Conservation (phyloP, 2,888 invertebrate species). For the Miltochrista miniata region DNA sequence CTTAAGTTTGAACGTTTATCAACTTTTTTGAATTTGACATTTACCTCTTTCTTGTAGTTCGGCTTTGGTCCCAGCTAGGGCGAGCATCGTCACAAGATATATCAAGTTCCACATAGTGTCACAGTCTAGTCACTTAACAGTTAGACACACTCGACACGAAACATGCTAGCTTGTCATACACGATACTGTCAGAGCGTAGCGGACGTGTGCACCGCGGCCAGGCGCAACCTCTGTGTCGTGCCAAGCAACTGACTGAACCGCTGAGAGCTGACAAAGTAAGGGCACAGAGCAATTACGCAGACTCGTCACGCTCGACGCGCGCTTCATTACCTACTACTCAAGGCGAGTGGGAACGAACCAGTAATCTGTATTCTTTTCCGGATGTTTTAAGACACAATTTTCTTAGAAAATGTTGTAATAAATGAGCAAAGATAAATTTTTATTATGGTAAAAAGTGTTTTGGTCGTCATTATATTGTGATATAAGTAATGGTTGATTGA, state of each 20-base stretch:
- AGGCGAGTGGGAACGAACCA: background rate
- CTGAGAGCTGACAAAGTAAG: constrained; percentile 4
- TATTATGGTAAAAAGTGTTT: background rate
- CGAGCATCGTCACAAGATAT: constrained; percentile 44
- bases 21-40: constrained; percentile 26
- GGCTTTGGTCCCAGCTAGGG: constrained; percentile 44
- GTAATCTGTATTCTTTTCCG: background rate
- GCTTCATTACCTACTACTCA: background rate
- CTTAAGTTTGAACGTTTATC: constrained; percentile 26
- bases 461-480: too few species aligned
- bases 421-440: too few species aligned
- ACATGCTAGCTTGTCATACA: constrained; percentile 59
- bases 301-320: background rate
- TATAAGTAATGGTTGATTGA: too few species aligned
- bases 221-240: constrained; percentile 60
- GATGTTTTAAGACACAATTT: background rate
- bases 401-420: too few species aligned
- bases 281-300: constrained; percentile 14
- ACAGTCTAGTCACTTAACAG: constrained; percentile 50
- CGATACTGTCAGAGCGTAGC: constrained; percentile 3
- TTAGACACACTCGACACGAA: constrained; percentile 40
- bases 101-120: constrained; percentile 62
- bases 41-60: constrained; percentile 75
- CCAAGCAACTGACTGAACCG: constrained; percentile 2
- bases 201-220: constrained; percentile 60